Evolutionary conservation across 2,888 invertebrate genomes (phyloP).

Genomic region (Bellardia pandia): DNA sequence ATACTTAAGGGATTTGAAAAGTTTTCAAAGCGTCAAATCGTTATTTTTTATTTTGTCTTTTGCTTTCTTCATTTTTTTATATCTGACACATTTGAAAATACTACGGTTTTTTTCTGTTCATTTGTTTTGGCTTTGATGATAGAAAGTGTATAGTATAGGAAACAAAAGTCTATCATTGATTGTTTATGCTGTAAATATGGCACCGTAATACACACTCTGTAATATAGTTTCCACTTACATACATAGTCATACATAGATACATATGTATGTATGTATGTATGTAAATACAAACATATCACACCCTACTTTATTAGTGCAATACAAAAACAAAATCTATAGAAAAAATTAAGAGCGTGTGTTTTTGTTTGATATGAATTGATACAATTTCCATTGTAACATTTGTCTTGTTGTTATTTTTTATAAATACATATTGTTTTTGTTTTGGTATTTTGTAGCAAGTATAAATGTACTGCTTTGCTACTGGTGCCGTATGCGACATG

Average conservation of each 20-base stretch:
- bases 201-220: slow-evolving; percentile 65
- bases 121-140: slow-evolving; percentile 57
- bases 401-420: slow-evolving; percentile 57
- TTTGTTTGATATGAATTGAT: slow-evolving; percentile 69
- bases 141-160: slow-evolving; percentile 58
- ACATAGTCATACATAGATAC: background rate
- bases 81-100: slow-evolving; percentile 53
- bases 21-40: slow-evolving; percentile 72
- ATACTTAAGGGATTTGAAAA: slow-evolving; percentile 81
- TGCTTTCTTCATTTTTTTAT: slow-evolving; percentile 40
- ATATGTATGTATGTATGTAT: too few relatives aligned
- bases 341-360: slow-evolving; percentile 63
- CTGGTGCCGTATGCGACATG: slow-evolving; percentile 80
- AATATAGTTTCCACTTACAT: background rate
- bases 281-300: slow-evolving; percentile 63
- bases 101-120: background rate
- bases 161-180: slow-evolving; percentile 71
- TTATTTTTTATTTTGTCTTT: slow-evolving; percentile 44
- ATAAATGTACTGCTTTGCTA: slow-evolving; percentile 73
- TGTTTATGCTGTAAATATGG: slow-evolving; percentile 70
- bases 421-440: slow-evolving; percentile 20
- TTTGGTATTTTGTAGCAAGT: slow-evolving; percentile 41
- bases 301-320: slow-evolving; percentile 67
- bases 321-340: slow-evolving; percentile 34
- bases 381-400: slow-evolving; percentile 69